A percentile compares a stretch with the other conserved stretches of the same genome.
Conservation (phyloP, 2,797 vertebrate species). For the Gadopsis marmoratus region DNA sequence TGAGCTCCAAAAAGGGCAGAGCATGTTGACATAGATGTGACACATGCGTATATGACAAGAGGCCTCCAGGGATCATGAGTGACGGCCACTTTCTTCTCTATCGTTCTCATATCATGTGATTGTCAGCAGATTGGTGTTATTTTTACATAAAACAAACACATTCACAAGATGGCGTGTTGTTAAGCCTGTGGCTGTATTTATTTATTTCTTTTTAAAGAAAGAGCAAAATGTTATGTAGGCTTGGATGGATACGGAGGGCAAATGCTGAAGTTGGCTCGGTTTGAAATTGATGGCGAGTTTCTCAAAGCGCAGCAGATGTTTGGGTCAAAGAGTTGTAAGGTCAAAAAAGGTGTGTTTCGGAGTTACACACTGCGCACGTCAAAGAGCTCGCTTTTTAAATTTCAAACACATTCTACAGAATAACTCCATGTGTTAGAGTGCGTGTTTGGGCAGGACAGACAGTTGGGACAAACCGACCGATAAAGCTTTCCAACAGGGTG, state of each 20-base stretch:
- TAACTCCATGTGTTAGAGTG: not conserved
- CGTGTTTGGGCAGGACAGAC: not conserved
- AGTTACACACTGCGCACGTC: not conserved
- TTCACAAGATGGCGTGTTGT: not conserved
- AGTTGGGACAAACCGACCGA: not conserved
- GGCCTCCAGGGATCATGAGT: not conserved
- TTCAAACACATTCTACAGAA: not conserved
- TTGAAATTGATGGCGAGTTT: not conserved
- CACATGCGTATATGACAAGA: slow-evolving; percentile 9
- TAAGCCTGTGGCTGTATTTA: not conserved
- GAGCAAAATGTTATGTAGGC: not conserved
- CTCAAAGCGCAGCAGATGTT: not conserved
- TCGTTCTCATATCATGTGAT: slow-evolving; percentile 13
- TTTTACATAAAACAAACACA: slow-evolving; percentile 3
- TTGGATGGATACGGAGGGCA: not conserved
- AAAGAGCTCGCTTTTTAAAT: not conserved
- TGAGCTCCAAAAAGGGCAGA: not conserved
- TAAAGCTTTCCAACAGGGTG: not conserved
- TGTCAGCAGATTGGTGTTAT: not conserved
- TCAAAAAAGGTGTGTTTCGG: not conserved
- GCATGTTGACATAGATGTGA: not conserved
- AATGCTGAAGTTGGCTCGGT: not conserved
- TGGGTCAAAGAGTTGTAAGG: slow-evolving; percentile 5
- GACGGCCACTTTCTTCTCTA: not conserved
- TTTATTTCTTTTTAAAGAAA: too few relatives aligned